A percentile compares a stretch with the other conserved stretches of the same genome.
phyloP scores from a whole-genome alignment of 2,797 vertebrate species.

The Adrianichthys oophorus region DNA sequence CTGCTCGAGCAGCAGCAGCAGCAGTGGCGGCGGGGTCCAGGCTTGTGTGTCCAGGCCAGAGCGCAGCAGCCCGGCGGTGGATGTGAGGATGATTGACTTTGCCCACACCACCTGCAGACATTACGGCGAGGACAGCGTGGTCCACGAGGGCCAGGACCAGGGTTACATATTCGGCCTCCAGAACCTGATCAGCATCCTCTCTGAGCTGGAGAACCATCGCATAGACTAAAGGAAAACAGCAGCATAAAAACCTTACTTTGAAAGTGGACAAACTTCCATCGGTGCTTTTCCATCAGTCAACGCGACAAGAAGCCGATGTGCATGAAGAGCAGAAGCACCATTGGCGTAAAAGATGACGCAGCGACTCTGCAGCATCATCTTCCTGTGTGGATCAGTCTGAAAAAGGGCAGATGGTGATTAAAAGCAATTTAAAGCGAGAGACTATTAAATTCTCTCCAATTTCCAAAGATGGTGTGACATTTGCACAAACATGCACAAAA shows the following conservation, averaged over 20 bases:
- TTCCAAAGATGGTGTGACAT: conserved; percentile 62
- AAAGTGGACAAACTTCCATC: conserved; percentile 25
- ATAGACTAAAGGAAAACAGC: conserved; percentile 32
- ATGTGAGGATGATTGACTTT: conserved; percentile 99
- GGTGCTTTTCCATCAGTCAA: conserved; percentile 49
- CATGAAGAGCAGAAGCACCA: conserved; percentile 33
- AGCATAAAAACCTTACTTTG: conserved; percentile 11
- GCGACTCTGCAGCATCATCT: conserved; percentile 38
- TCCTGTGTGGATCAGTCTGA: conserved; percentile 45
- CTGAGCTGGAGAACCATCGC: conserved; percentile 93
- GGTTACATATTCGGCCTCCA: conserved; percentile 97
- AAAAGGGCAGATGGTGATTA: conserved; percentile 24
- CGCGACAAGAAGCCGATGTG: conserved; percentile 41
- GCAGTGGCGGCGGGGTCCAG: conserved; percentile 49
- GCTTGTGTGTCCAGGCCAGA: conserved; percentile 26
- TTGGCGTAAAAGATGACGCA: conserved; percentile 43
- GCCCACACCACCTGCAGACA: conserved; percentile 96
- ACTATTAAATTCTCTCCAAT: conserved; percentile 33
- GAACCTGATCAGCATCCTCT: conserved; percentile 97
- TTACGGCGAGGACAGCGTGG: conserved; percentile 91
- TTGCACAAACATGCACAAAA: conserved; percentile 39
- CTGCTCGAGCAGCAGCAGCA: conserved; percentile 30
- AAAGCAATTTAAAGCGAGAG: conserved; percentile 29
- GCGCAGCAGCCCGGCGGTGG: conserved; percentile 76
- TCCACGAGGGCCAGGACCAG: conserved; percentile 94